phyloP scores from a whole-genome alignment of 2,797 vertebrate species.

The Phoebastria nigripes region DNA sequence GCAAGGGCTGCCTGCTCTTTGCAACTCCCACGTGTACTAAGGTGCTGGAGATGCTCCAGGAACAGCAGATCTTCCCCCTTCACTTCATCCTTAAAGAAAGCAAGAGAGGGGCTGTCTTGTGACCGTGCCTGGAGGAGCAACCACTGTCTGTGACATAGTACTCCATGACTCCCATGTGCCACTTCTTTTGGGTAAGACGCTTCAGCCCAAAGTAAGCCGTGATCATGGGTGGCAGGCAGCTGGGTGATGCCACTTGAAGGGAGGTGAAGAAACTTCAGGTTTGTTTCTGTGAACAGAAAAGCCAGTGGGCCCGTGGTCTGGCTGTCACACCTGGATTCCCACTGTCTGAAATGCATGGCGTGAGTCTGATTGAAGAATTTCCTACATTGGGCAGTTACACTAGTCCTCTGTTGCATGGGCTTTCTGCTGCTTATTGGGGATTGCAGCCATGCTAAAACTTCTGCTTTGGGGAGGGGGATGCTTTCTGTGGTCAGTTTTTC shows the following conservation, averaged over 20 bases:
- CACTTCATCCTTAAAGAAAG: neutral
- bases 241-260: neutral
- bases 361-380: neutral
- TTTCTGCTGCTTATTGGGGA: neutral
- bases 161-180: neutral
- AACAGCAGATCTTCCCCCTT: neutral
- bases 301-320: neutral
- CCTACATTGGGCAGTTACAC: neutral
- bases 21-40: rapidly evolving
- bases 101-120: neutral
- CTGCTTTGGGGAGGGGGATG: neutral
- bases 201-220: neutral
- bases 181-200: rapidly evolving
- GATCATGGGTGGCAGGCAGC: neutral
- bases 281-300: neutral
- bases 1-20: neutral
- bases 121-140: neutral
- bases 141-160: neutral
- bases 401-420: neutral
- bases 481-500: neutral
- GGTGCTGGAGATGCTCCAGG: neutral
- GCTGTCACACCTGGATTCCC: neutral
- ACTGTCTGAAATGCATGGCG: neutral
- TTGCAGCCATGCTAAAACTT: neutral
- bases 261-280: neutral